Evolutionary conservation across 2,888 invertebrate genomes (phyloP), one percentile per base, ranked within the genome.

Genomic region (Drosophila quasianomalipes): DNA sequence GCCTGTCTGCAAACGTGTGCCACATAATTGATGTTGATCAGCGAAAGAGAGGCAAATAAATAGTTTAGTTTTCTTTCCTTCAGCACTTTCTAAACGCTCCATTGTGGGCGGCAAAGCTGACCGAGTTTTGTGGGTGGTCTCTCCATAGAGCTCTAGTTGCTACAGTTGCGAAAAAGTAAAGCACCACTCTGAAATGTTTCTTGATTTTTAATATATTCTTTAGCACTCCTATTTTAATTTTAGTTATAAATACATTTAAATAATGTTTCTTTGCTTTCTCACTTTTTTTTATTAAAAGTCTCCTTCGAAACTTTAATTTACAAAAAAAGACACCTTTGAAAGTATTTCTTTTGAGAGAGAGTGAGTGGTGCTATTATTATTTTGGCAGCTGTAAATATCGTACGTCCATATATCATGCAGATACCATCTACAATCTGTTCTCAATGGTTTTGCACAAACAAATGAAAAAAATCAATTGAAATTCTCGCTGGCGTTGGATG

Each of bases 11-110:
- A 83, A 70, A 88, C 87, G 87, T 88, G 87, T 89, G 80, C 79
- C 74, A 89, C 89, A 88, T 88, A 89, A 82, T 80, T 87, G 80
- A 86, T 82, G 81, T 72, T 72, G 61, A 78, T 78, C 63, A 63
- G 52, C 16, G 28, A 44, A 41, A 83, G 78, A 81, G 14, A 47
- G 26, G 47, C 47, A 47, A 47, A 16, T 26, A 28, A 83, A 81
- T 89, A 89, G 87, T 89, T 89, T 87, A 89, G 76, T 88, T 87
- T 87, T 37, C 19, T 37, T 47, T 47, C 28, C 39, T n/a, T 61
- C 62, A 81, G 77, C 80, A 82, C 85, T 85, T 85, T 85, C 85
- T 85, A 85, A 85, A 85, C 74, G 58, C 39, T 59, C 35, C 33
- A 16, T 12, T 28, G 60, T 76, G 83, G 76, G 76, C 79, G 62